Conservation (phyloP, 1,140 invertebrate species). For the Ips nitidus region DNA sequence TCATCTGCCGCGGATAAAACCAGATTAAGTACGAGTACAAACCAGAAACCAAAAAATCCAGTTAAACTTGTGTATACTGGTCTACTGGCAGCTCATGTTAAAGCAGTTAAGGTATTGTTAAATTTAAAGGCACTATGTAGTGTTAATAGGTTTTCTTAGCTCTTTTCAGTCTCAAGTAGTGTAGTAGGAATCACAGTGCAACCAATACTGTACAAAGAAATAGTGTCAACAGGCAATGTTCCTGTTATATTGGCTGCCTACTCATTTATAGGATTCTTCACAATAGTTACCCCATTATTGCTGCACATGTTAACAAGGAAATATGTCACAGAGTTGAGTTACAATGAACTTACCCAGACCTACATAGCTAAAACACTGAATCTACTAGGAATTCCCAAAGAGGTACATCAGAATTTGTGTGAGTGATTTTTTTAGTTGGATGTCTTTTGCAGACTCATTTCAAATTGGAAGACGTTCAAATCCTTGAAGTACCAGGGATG, state of each 20-base stretch:
- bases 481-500: slow-evolving; percentile 78
- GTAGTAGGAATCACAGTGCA: slow-evolving; percentile 67
- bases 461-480: slow-evolving; percentile 70
- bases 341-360: slow-evolving; percentile 62
- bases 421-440: slow-evolving; percentile 5
- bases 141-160: slow-evolving; percentile 31
- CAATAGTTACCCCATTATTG: slow-evolving; percentile 78
- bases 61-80: slow-evolving; percentile 55
- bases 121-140: not conserved
- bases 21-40: not conserved
- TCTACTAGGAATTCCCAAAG: slow-evolving; percentile 64
- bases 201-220: slow-evolving; percentile 69
- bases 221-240: slow-evolving; percentile 57
- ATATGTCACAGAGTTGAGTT: slow-evolving; percentile 79
- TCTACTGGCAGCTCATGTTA: slow-evolving; percentile 65
- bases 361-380: slow-evolving; percentile 72
- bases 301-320: slow-evolving; percentile 82
- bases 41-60: slow-evolving; percentile 15
- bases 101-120: slow-evolving; percentile 63
- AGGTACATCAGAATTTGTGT: slow-evolving; percentile 55
- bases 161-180: slow-evolving; percentile 79
- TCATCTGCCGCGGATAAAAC: not conserved
- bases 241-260: slow-evolving; percentile 63
- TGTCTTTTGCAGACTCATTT: slow-evolving; percentile 67
- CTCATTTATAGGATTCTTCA: slow-evolving; percentile 73